Evolutionary conservation across 2,888 invertebrate species (phyloP).

Genomic region (Cephus rjabovi): DNA sequence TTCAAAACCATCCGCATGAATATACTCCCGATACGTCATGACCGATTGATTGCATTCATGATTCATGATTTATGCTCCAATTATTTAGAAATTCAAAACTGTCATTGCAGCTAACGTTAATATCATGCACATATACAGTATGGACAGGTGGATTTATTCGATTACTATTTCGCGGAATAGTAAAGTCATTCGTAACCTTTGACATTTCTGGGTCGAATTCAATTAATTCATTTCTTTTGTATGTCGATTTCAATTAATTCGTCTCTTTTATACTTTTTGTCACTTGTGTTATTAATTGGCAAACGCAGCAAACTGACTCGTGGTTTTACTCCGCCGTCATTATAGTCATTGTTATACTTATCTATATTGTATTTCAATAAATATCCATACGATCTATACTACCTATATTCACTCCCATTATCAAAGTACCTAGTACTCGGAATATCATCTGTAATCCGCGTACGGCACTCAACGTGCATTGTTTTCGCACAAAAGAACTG

Average conservation of each 20-base stretch:
- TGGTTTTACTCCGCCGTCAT: neutral
- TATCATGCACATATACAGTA: neutral
- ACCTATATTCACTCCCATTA: neutral
- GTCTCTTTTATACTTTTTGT: neutral
- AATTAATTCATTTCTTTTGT: too few relatives aligned
- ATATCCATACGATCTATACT: neutral
- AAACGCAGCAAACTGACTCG: neutral
- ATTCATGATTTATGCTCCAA: conserved; percentile 16
- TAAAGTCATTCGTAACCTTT: neutral
- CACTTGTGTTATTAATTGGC: neutral
- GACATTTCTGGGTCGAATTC: neutral
- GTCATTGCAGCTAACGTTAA: neutral
- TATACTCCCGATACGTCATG: conserved; percentile 8
- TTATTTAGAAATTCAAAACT: conserved; percentile 16
- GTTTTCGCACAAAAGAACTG: neutral
- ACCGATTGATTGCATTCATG: conserved; percentile 11
- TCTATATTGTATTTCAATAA: neutral
- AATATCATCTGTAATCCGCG: neutral
- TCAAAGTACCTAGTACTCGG: neutral
- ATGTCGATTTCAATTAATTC: neutral
- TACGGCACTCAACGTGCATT: neutral
- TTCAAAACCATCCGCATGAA: neutral
- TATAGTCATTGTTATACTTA: neutral
- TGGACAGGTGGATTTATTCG: conserved; percentile 1
- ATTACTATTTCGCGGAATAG: conserved; percentile 11